Percentiles rank a stretch among this genome's conserved stretches.
Conservation (phyloP, 2,797 vertebrate genomes). For the Coendou prehensilis region DNA sequence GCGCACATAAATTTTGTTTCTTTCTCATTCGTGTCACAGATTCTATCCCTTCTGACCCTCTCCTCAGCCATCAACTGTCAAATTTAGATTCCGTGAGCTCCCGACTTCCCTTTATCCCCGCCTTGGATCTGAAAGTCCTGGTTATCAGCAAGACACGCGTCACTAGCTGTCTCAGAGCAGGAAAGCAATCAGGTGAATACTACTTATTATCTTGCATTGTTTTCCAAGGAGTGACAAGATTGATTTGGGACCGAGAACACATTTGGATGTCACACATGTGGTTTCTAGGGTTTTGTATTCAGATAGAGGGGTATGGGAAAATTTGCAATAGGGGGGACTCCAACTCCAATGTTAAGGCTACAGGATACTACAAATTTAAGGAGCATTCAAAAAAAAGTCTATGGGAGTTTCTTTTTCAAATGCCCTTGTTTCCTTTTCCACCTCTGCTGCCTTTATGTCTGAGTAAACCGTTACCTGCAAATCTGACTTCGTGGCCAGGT, state of each 20-base stretch:
- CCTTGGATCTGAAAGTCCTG: constrained; percentile 91
- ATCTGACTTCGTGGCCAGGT: constrained; percentile 80
- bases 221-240: constrained; percentile 91
- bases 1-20: constrained; percentile 91
- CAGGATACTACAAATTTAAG: constrained; percentile 64
- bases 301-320: constrained; percentile 77
- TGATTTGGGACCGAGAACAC: constrained; percentile 90
- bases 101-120: constrained; percentile 91
- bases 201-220: constrained; percentile 92
- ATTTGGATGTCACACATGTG: constrained; percentile 85
- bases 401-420: constrained; percentile 54
- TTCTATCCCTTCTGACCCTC: constrained; percentile 91
- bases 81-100: constrained; percentile 91
- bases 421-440: constrained; percentile 56
- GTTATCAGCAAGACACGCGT: constrained; percentile 92
- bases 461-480: constrained; percentile 68
- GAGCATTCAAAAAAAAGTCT: neutral
- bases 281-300: constrained; percentile 81
- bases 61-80: constrained; percentile 91
- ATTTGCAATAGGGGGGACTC: constrained; percentile 61
- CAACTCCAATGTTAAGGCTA: constrained; percentile 70
- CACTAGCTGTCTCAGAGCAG: constrained; percentile 92
- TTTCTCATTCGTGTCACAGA: constrained; percentile 90
- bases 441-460: constrained; percentile 65
- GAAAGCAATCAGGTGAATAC: constrained; percentile 93